Base-by-base conservation (phyloP, 2,888 invertebrate genomes). In the Emesis russula region DNA sequence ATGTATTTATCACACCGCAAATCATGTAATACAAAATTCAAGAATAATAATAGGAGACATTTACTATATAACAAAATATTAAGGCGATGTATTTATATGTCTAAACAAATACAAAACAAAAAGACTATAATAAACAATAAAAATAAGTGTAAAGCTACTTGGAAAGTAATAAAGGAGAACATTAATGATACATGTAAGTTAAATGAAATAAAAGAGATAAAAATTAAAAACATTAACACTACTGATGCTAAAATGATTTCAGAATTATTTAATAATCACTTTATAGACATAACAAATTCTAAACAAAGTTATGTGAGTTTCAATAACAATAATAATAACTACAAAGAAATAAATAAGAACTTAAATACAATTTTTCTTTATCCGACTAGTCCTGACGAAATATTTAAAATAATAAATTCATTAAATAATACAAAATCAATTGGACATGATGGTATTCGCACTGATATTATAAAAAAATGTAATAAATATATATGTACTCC, bases 81-180 rank as follows among this genome's bases (percentile, higher is more conserved):
- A 66, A 66, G 31, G 9, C 66, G 6, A 31, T 66, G 66, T 11
- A 66, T 66, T 25, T 31, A 66, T 31, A 66, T 11, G 31, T 66
- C 66, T 0, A 66, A 25, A 66, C 66, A 66, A 66, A 66, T 66
- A 66, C 66, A 66, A 66, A 66, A 66, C 66, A 66, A 4, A 4
- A 66, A 63, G 4, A 25, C 31, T 4, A 25, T 66, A 25, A 31
- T 66, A 11, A 66, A 66, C 2, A 11, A 25, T 25, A 31, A 66
- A 66, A 66, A 66, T 66, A 66, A 66, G 7, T 63, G 25, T 25
- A 63, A 63, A 63, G 63, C 63, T 1, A 63, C 63, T 9, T 63
- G 63, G 63, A 63, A 63, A 2, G 9, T 63, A 9, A 63, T 63
- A 11, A 63, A 63, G 5, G 63, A 63, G 0, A 63, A 7, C 15